Base-by-base conservation (phyloP, 2,113 vertebrate species). In the Elephas maximus region DNA sequence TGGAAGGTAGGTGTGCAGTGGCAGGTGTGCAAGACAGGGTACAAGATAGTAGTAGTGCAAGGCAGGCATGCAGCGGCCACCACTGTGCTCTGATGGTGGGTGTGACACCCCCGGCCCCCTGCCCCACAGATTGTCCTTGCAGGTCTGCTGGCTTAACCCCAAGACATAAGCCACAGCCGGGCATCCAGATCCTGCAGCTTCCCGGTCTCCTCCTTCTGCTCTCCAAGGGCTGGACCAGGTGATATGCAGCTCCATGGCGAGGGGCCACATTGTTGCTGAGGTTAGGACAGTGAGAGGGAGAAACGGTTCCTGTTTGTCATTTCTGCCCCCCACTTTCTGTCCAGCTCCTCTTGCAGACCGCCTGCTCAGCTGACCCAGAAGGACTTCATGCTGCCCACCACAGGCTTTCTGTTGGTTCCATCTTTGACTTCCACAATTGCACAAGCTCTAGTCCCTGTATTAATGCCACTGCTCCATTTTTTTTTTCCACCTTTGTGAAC, bases 301-400 rank as follows among this genome's bases (percentile, higher is more conserved):
- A 63, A 28, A 12, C 0, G 10, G 78, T 4, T 33, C 24, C 28
- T 1, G 14, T 4, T 33, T 10, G 4, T 26, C 21, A 45, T 9
- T 65, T 33, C 73, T 53, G 41, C 17, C 30, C 21, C 14, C 21
- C 2, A 51, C 26, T 4, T 45, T 3, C 41, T 28, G 71, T 60
- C 41, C 8, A 0, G 53, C 14, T 20, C 28, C 28, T 10, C 48
- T 5, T 28, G 2, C 20, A 0, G 41, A 4, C 26, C 44, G 11
- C 33, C 21, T 0, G 15, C 17, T 20, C n/a, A 0, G 0, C 44
- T 15, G 48, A 28, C 48, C 62, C 44, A 0, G 44, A 0, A 0
- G 8, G 10, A 4, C 23, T 1, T 57, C 48, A 71, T 41, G 80
- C 48, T 1, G 0, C n/a, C 14, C 8, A 1, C 5, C 14, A 28